Base-by-base conservation (phyloP, 2,888 invertebrate species). In the Mechanitis messenoides region DNA sequence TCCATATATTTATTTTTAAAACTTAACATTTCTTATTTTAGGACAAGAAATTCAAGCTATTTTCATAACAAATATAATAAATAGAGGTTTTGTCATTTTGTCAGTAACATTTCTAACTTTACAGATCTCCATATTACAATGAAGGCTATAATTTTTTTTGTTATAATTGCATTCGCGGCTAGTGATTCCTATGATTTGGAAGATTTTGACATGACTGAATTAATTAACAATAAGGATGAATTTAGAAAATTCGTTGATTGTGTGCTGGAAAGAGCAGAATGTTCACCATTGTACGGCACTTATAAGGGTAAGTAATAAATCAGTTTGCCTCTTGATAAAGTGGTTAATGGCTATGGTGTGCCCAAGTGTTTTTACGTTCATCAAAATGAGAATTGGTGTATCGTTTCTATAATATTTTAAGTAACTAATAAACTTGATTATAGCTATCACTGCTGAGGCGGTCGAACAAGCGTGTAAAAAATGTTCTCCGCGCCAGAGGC, bases 161-260 rank as follows among this genome's bases (percentile, higher is more conserved):
- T 68, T 20, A 45, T 68, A 3, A 35, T 79, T 28, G 62, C 77
- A 12, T 63, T 70, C 42, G 53, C 79, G 35, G 72, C 68, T 0
- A 74, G 73, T 5, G 64, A 58, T 2, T 74, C 66, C 12, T 85
- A 84, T 0, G 77, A 79, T 60, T 74, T 84, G 45, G 84, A 85
- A 55, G 56, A 82, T 64, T 65, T 85, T 31, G 81, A 86, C 56
- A 71, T 85, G 2, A 76, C 79, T 0, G 71, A 70, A 0, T 64
- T 84, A 3, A 67, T 80, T 0, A 68, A 64, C 0, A 65, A 80
- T 38, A 1, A 11, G 0, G 67, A 67, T 0, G 47, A 66, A 1
- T 62, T 84, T 45, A 65, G 76, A 54, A 63, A 62, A 0, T 81
- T 79, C 47, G 55, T 68, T 33, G 71, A 71, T n/a, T 87, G 87